A percentile compares a stretch with the other conserved stretches of the same genome.
These are phyloP conservation scores for Patella pellucida DNA, from an alignment of 2,888 invertebrate species.

Conservation along the genomic window DNA sequence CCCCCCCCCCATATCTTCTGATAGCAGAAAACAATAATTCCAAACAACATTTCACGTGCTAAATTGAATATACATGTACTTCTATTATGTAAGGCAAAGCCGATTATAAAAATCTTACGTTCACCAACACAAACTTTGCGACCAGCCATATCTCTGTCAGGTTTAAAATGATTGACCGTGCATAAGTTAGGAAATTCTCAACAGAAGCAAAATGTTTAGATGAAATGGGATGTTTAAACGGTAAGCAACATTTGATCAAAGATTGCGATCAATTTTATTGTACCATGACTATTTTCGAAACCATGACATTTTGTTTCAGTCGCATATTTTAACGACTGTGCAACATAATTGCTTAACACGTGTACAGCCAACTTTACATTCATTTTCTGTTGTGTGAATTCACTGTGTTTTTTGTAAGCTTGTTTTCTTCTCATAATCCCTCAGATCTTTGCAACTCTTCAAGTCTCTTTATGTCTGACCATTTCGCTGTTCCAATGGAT, in stretches of 20 bases:
- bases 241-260: constrained; percentile 11
- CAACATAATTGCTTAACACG: constrained; percentile 10
- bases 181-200: neutral
- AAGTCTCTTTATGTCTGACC: constrained; percentile 9
- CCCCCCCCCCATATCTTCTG: constrained; percentile 3
- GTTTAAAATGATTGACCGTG: neutral
- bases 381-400: neutral
- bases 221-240: no score
- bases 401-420: constrained; percentile 7
- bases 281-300: neutral
- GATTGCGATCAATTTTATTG: neutral
- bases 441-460: constrained; percentile 8
- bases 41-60: neutral
- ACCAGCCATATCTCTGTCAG: constrained; percentile 9
- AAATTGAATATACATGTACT: no score
- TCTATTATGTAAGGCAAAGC: constrained; percentile 1
- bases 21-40: constrained; percentile 16
- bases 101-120: constrained; percentile 11
- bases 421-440: constrained; percentile 2
- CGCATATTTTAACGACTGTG: constrained; percentile 12
- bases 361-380: constrained; percentile 8
- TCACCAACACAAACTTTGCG: neutral
- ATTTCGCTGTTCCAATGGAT: neutral
- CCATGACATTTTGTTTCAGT: neutral
- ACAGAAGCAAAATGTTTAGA: constrained; percentile 1